phyloP scores from a whole-genome alignment of 2,888 invertebrate species.

The Melieria omissa region DNA sequence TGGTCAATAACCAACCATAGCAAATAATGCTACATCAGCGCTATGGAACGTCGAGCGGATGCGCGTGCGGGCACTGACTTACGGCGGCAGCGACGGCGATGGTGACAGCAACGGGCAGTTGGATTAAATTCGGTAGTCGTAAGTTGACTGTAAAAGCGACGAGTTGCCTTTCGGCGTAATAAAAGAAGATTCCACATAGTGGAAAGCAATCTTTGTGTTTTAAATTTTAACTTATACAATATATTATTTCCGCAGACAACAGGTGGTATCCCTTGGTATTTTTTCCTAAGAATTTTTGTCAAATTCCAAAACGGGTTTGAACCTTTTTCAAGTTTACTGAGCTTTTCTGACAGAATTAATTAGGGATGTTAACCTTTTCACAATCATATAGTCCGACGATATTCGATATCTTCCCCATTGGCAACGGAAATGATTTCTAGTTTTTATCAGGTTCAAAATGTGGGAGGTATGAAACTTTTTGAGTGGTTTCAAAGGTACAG shows the following conservation, averaged over 20 bases:
- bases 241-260: neutral
- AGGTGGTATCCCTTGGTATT: neutral
- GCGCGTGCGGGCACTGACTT: no score
- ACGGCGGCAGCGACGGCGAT: no score
- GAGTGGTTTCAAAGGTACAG: constrained; percentile 2
- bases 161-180: no score
- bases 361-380: constrained; percentile 9
- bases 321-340: constrained; percentile 7
- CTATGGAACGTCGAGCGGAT: no score
- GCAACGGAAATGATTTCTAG: constrained; percentile 6
- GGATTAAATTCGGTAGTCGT: no score
- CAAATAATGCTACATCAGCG: no score
- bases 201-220: no score
- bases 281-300: constrained; percentile 6
- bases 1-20: no score
- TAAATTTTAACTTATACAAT: no score
- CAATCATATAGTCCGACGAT: neutral
- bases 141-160: no score
- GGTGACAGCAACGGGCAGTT: no score
- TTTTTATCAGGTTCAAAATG: constrained; percentile 8
- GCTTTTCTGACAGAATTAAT: neutral
- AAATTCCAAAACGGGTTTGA: constrained; percentile 11
- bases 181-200: no score
- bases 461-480: neutral
- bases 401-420: constrained; percentile 17